Conservation (phyloP, 2,888 invertebrate species). For the Sepiola atlantica region DNA sequence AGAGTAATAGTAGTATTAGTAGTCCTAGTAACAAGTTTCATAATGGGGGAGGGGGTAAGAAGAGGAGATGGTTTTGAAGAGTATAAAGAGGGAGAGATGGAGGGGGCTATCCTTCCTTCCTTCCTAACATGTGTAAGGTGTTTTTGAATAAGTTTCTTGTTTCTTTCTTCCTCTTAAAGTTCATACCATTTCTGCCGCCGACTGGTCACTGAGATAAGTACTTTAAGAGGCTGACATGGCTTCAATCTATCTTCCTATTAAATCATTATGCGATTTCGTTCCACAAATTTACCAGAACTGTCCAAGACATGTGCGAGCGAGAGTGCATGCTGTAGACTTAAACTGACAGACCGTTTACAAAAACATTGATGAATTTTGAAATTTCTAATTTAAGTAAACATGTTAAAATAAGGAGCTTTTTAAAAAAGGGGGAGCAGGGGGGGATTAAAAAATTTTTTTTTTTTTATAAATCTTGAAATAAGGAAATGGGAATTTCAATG, state of each 20-base stretch:
- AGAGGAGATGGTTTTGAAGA: background rate
- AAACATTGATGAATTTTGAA: background rate
- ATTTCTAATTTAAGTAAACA: background rate
- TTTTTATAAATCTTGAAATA: background rate
- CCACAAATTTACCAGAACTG: background rate
- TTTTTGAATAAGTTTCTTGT: background rate
- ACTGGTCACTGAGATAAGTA: slow-evolving; percentile 11
- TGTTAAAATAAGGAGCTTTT: background rate
- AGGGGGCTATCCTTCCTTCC: background rate
- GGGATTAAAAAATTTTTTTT: background rate
- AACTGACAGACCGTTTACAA: background rate
- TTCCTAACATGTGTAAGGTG: slow-evolving; percentile 23
- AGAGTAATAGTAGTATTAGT: background rate
- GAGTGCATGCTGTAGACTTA: background rate
- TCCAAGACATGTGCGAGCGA: background rate
- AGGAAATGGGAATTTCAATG: background rate
- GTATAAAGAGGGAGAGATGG: background rate
- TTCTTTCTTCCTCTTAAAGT: background rate
- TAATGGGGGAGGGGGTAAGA: background rate
- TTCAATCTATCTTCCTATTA: background rate
- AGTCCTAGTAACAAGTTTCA: background rate
- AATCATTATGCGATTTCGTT: background rate
- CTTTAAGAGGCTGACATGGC: slow-evolving; percentile 8
- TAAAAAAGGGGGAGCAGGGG: background rate
- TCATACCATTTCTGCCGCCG: background rate